These are phyloP conservation scores for Coendou prehensilis DNA, from an alignment of 2,797 vertebrate genomes.

Conservation along the genomic window DNA sequence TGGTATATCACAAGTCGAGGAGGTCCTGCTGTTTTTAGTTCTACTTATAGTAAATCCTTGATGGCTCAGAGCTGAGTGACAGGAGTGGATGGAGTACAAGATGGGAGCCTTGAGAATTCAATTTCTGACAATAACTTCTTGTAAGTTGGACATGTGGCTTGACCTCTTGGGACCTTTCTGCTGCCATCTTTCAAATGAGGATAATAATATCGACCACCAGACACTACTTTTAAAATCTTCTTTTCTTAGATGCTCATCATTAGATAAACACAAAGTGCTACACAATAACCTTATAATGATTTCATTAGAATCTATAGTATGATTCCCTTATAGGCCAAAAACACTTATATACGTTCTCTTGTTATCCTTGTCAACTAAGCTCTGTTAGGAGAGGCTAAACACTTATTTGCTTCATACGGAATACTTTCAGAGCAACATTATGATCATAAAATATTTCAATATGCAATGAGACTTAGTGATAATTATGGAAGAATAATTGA, in stretches of 20 bases:
- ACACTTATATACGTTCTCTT: background rate
- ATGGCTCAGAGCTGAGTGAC: slow-evolving; percentile 70
- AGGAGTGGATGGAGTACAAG: slow-evolving; percentile 57
- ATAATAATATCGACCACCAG: slow-evolving; percentile 66
- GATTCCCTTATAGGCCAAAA: background rate
- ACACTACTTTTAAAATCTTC: slow-evolving; percentile 62
- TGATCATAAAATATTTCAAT: slow-evolving; percentile 54
- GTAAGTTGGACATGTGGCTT: slow-evolving; percentile 57
- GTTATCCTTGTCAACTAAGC: background rate
- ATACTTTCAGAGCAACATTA: slow-evolving; percentile 3
- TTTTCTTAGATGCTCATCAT: slow-evolving; percentile 47
- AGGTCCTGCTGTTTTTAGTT: slow-evolving; percentile 74
- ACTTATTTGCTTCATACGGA: background rate
- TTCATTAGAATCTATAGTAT: background rate
- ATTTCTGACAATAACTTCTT: slow-evolving; percentile 64
- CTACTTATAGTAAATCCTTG: slow-evolving; percentile 78
- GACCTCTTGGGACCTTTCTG: slow-evolving; percentile 63
- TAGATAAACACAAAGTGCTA: slow-evolving; percentile 32
- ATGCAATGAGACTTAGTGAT: slow-evolving; percentile 40
- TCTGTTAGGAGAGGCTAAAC: slow-evolving; percentile 9
- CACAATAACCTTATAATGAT: slow-evolving; percentile 39
- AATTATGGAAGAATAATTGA: slow-evolving; percentile 14
- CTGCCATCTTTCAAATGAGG: slow-evolving; percentile 71
- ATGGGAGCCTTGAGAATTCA: slow-evolving; percentile 76
- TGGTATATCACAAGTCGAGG: slow-evolving; percentile 71